These are phyloP conservation scores for Tyrophagus putrescentiae DNA, from an alignment of 1,140 invertebrate genomes.

Conservation along the genomic window DNA sequence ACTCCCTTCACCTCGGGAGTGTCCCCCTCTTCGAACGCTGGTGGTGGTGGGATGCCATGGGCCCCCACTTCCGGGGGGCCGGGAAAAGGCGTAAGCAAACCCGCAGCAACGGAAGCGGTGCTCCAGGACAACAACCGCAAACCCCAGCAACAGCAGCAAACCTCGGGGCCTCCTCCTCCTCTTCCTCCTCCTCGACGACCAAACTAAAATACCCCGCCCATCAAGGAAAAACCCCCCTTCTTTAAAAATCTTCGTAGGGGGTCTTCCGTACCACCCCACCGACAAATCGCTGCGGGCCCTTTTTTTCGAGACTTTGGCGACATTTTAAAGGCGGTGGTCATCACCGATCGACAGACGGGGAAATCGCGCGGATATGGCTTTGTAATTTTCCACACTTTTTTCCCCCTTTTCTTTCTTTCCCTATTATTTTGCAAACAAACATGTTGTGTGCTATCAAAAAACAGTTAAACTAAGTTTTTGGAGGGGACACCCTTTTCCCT, in stretches of 20 bases:
- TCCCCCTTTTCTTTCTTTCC: neutral
- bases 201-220: slow-evolving; percentile 25
- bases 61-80: too few species aligned
- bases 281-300: slow-evolving; percentile 83
- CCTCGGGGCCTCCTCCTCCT: neutral
- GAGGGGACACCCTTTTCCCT: neutral
- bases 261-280: slow-evolving; percentile 91
- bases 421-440: slow-evolving; percentile 6
- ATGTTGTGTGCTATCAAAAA: neutral
- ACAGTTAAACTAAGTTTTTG: neutral
- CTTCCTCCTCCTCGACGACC: slow-evolving; percentile 5
- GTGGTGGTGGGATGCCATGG: too few species aligned
- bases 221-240: slow-evolving; percentile 94
- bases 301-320: slow-evolving; percentile 96
- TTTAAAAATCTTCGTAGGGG: slow-evolving; percentile 95
- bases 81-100: too few species aligned
- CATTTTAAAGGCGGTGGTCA: slow-evolving; percentile 89
- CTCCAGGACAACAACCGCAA: too few species aligned
- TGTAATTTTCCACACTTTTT: slow-evolving; percentile 93
- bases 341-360: slow-evolving; percentile 87
- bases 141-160: too few species aligned
- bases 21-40: too few species aligned
- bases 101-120: too few species aligned
- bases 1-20: neutral
- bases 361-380: slow-evolving; percentile 99